Base-by-base conservation (phyloP, 2,113 vertebrate genomes). In the Capra hircus region DNA sequence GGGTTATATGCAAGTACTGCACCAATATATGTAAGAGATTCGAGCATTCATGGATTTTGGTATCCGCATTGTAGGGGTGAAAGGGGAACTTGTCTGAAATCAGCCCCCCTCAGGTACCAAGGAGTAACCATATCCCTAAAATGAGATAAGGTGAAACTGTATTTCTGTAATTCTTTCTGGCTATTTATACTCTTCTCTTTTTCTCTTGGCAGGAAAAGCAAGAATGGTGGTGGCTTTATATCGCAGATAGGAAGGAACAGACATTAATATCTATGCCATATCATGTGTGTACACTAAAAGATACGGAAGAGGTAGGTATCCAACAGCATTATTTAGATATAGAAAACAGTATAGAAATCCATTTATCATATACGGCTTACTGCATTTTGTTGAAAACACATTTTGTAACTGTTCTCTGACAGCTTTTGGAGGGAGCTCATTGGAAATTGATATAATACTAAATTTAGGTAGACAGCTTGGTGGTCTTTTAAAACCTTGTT, bases 191-290 rank as follows among this genome's bases (percentile, higher is more conserved):
- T 27, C 2, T 71, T 48, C 40, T 71, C 30, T 4, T 52, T 88
- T 78, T 30, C 92, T 60, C 33, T 40, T 87, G 91, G 91, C 95
- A 99, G 99, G 99, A 99, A 99, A 99, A 99, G 97, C 99, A 99
- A 97, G 99, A 99, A 98, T 99, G 99, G 99, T 99, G 99, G 99
- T 99, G 99, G 99, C 99, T 99, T 53, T 99, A 99, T 98, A 99
- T 99, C 80, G 99, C 99, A 36, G 99, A 99, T 97, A 99, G 99
- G 98, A 99, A 99, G 96, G 99, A 99, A 59, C 99, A 99, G 98
- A 99, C 99, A 5, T 99, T 99, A 87, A 99, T 99, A 98, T 99
- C 99, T 96, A 99, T 99, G 99, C 99, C 99, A 45, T 99, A 99
- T 98, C 99, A 99, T 0, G 99, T 99, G 97, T 99, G 99, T 98